A percentile compares a stretch with the other conserved stretches of the same genome.
phyloP scores from a whole-genome alignment of 64 coral and sea anemone genomes.

The Dendronephthya gigantea region DNA sequence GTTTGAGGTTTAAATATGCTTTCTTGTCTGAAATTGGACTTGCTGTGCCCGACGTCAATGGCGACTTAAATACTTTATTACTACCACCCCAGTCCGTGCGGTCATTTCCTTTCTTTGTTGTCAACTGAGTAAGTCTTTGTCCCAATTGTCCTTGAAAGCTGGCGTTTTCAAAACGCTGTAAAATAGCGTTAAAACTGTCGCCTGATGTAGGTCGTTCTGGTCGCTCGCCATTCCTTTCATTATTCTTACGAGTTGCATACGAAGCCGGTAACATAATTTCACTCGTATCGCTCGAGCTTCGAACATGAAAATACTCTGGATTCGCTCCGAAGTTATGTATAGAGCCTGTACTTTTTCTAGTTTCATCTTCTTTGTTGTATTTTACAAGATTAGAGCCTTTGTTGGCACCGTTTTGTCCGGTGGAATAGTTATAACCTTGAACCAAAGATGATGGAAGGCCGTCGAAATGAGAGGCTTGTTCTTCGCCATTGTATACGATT shows the following conservation, averaged over 20 bases:
- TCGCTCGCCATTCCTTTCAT: constrained; percentile 25
- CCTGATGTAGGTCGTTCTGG: constrained; percentile 72
- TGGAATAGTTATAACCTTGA: background rate
- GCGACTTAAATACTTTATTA: constrained; percentile 23
- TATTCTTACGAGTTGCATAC: constrained; percentile 39
- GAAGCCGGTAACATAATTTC: constrained; percentile 44
- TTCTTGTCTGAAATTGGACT: constrained; percentile 63
- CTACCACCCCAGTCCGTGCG: constrained; percentile 32
- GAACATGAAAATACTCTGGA: constrained; percentile 62
- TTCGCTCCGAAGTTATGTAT: constrained; percentile 65
- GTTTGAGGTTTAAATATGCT: constrained; percentile 51
- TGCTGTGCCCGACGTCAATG: constrained; percentile 25
- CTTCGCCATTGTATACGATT: background rate
- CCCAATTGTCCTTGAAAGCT: constrained; percentile 65
- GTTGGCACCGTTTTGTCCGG: background rate
- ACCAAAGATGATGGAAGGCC: background rate
- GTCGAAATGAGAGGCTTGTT: background rate
- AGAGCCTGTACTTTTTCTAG: constrained; percentile 77
- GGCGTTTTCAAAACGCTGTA: constrained; percentile 67
- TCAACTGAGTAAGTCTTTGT: constrained; percentile 2
- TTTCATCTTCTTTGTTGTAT: constrained; percentile 81
- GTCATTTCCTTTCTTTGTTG: constrained; percentile 13
- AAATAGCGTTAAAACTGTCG: constrained; percentile 84
- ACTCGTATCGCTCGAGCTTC: constrained; percentile 92
- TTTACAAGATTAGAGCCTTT: background rate